Percentiles rank a stretch among this genome's conserved stretches.
phyloP scores from a whole-genome alignment of 2,113 vertebrate genomes.

The Plecturocebus donacophilus region DNA sequence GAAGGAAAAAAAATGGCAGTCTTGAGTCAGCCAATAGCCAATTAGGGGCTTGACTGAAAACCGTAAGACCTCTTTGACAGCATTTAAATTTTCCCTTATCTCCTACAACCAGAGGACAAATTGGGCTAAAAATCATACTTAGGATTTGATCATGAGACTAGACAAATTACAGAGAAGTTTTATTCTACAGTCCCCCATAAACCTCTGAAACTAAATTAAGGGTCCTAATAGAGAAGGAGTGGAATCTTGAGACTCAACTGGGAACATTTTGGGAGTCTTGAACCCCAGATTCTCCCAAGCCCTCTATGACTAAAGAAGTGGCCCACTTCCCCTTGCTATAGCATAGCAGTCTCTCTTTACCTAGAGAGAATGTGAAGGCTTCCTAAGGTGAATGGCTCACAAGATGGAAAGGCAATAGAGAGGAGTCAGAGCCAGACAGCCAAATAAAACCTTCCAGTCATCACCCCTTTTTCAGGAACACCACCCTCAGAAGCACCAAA shows the following conservation, averaged over 20 bases:
- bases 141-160: background rate
- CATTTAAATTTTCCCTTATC: background rate
- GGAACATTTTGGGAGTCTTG: background rate
- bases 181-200: background rate
- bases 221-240: background rate
- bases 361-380: background rate
- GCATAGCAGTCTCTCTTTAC: background rate
- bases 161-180: background rate
- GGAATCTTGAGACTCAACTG: background rate
- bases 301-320: background rate
- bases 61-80: background rate
- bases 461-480: too few species aligned
- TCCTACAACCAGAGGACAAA: background rate
- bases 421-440: too few species aligned
- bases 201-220: background rate
- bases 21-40: background rate
- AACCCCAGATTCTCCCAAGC: background rate
- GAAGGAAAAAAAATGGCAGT: background rate
- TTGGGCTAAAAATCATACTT: background rate
- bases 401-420: background rate
- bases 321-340: background rate
- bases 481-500: too few species aligned
- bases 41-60: background rate
- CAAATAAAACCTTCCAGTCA: too few species aligned
- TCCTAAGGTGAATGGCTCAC: background rate